Conservation (phyloP, 2,888 invertebrate genomes). For the Pinctada fucata region DNA sequence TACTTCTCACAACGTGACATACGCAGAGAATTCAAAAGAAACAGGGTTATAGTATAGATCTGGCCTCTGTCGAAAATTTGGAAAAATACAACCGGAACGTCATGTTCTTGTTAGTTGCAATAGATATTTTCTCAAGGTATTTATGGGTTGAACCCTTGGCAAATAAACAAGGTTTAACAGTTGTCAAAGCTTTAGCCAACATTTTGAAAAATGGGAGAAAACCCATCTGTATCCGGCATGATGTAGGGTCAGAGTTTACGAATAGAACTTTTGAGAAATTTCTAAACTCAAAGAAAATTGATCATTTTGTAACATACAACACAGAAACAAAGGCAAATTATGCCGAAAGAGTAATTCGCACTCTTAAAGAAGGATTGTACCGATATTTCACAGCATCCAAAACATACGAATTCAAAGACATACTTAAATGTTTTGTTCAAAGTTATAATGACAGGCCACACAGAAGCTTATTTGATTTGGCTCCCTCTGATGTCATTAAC, state of each 20-base stretch:
- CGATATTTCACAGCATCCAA: conserved; percentile 20
- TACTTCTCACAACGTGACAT: conserved; percentile 35
- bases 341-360: conserved; percentile 25
- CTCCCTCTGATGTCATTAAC: conserved; percentile 42
- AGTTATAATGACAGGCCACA: conserved; percentile 44
- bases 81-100: conserved; percentile 37
- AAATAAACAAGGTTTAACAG: conserved; percentile 37
- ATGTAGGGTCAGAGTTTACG: conserved; percentile 38
- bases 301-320: conserved; percentile 27
- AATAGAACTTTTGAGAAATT: conserved; percentile 23
- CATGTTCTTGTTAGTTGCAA: conserved; percentile 33
- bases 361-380: conserved; percentile 20
- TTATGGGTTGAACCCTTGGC: conserved; percentile 41
- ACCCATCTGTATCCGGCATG: conserved; percentile 32
- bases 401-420: conserved; percentile 36
- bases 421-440: conserved; percentile 31
- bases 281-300: conserved; percentile 17
- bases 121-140: conserved; percentile 41
- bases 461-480: conserved; percentile 33
- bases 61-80: conserved; percentile 38
- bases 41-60: conserved; percentile 36
- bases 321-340: conserved; percentile 21
- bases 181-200: conserved; percentile 37
- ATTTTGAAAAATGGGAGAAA: conserved; percentile 30
- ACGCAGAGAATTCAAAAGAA: conserved; percentile 32